Evolutionary conservation across 2,888 invertebrate species (phyloP).

Genomic region (Epistrophe grossulariae): DNA sequence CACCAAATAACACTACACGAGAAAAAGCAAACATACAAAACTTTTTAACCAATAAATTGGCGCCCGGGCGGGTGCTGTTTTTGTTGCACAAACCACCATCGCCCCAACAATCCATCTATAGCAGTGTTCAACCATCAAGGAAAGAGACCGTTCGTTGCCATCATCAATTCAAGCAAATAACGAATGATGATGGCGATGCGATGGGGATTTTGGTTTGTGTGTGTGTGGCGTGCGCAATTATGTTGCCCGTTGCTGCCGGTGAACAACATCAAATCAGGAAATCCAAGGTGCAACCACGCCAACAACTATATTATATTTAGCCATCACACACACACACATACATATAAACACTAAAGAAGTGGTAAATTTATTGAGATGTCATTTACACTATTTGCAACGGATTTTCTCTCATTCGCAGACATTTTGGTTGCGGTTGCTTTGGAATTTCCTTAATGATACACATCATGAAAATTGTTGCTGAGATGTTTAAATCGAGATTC

Average conservation of each 20-base stretch:
- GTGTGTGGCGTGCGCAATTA: slow-evolving; percentile 34
- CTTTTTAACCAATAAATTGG: slow-evolving; percentile 34
- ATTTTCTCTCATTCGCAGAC: slow-evolving; percentile 37
- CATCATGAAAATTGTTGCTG: slow-evolving; percentile 17
- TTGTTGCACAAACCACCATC: slow-evolving; percentile 36
- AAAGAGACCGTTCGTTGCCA: slow-evolving; percentile 8
- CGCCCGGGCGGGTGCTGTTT: slow-evolving; percentile 33
- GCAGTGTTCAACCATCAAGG: slow-evolving; percentile 6
- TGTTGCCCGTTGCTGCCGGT: not conserved
- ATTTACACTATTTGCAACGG: slow-evolving; percentile 38
- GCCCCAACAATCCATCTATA: not conserved
- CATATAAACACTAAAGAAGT: slow-evolving; percentile 18
- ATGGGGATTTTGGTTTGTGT: slow-evolving; percentile 1
- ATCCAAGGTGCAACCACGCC: slow-evolving; percentile 27
- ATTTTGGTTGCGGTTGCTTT: slow-evolving; percentile 27
- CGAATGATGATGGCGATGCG: slow-evolving; percentile 22
- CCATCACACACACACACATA: not conserved
- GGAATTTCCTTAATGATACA: slow-evolving; percentile 40
- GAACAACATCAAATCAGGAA: slow-evolving; percentile 33
- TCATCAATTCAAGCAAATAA: slow-evolving; percentile 34
- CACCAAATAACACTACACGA: slow-evolving; percentile 6
- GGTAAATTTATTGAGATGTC: slow-evolving; percentile 63
- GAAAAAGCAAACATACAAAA: slow-evolving; percentile 18
- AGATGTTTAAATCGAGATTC: slow-evolving; percentile 25
- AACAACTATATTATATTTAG: slow-evolving; percentile 21